Evolutionary conservation across 2,113 vertebrate species (phyloP).

Genomic region (Cervus canadensis): DNA sequence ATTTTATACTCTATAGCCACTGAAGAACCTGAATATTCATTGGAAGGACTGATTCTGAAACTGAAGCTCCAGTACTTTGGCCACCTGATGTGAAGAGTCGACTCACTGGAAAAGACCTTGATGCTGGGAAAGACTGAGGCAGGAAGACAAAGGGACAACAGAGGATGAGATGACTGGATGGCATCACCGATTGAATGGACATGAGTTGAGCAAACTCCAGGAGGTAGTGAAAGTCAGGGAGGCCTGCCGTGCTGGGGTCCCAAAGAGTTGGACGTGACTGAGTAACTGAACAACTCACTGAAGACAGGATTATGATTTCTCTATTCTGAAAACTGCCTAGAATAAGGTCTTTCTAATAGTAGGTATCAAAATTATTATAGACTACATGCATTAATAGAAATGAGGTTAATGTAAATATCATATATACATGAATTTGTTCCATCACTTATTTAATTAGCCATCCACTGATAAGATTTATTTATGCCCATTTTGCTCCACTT

Average conservation of each 20-base stretch:
- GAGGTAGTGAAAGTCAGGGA: neutral
- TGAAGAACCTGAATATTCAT: neutral
- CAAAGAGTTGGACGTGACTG: neutral
- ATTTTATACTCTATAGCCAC: neutral
- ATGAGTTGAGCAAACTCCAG: neutral
- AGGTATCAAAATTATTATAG: neutral
- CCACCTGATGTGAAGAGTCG: accelerated
- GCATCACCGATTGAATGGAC: neutral
- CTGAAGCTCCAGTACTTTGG: neutral
- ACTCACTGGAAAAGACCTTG: neutral
- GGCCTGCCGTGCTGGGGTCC: neutral
- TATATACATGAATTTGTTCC: neutral
- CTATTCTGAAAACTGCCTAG: neutral
- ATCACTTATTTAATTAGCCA: neutral
- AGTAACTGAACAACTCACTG: neutral
- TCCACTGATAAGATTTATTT: neutral
- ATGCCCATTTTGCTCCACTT: neutral
- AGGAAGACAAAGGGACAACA: neutral
- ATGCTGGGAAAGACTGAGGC: neutral
- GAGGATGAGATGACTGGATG: neutral
- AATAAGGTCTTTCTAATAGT: neutral
- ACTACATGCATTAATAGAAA: neutral
- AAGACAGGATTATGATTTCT: neutral
- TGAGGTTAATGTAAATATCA: neutral
- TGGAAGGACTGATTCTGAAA: neutral